Evolutionary conservation across 2,888 invertebrate species (phyloP), one percentile per base, ranked within the genome.

Genomic region (Panzeria rudis): DNA sequence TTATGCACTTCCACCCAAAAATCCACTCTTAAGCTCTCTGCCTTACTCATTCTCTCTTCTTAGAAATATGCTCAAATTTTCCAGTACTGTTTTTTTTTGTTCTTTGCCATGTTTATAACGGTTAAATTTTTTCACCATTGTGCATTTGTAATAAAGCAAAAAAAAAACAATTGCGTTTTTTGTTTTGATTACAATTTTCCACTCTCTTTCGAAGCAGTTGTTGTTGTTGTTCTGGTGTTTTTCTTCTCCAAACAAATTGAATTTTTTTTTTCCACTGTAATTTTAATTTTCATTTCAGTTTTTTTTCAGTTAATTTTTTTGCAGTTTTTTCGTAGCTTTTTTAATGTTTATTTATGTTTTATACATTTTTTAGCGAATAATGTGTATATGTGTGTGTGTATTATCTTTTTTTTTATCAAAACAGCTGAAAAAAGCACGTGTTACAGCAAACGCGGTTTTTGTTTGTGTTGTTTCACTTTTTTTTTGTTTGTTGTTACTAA

Each of bases 351-450:
- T 86, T 56, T 76, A 77, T 71, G 71, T 77, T 68, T 32, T 32
- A 69, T 76, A 35, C 78, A 29, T 73, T 76, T 61, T 68, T 87
- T 20, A 50, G 17, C 8, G 9, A 20, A 7, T 3, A 20, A 2
- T 50, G 50, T 50, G 6, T 50, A 6, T 9, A 8, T 8, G 50
- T 50, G 52, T 50, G 52, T 61, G 15, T 32, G 50, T 35, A 44
- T 3, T 38, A 38, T 11, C 3, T 13, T 88, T 89, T 89, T 89
- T 89, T 88, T 82, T 89, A 88, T 88, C 88, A 90, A 91, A 90
- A 91, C 90, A 91, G 91, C 91, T 91, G 91, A 91, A 91, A 90
- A 91, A 91, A 91, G 91, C 90, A 91, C 90, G 91, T 91, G 91
- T 91, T 91, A 91, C 64, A 77, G 56, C 84, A 86, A 73, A 84